Conservation (phyloP, 1,140 invertebrate genomes). For the Aphaenogaster floridana region DNA sequence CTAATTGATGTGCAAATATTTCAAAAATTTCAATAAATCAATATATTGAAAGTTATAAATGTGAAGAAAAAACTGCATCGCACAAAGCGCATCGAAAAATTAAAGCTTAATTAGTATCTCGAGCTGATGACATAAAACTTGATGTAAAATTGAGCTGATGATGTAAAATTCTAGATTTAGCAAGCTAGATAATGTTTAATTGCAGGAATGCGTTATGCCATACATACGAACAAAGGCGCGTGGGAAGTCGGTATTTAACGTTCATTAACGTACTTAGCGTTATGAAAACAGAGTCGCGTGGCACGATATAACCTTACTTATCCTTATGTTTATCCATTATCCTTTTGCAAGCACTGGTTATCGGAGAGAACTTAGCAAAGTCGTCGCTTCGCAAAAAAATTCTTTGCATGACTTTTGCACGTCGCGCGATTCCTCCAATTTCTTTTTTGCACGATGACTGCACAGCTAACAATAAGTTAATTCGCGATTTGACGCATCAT, state of each 20-base stretch:
- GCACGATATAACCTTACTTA: no score
- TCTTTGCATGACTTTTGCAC: neutral
- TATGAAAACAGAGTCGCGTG: constrained; percentile 23
- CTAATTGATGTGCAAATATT: neutral
- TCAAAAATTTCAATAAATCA: neutral
- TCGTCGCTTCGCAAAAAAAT: neutral
- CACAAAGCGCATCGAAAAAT: neutral
- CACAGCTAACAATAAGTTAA: neutral
- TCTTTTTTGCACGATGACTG: neutral
- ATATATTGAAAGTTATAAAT: constrained; percentile 9
- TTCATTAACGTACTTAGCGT: constrained; percentile 36
- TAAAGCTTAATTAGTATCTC: neutral
- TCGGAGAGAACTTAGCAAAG: neutral
- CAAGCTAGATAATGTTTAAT: constrained; percentile 28
- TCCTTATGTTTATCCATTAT: constrained; percentile 27
- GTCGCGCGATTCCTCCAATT: neutral
- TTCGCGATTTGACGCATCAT: neutral
- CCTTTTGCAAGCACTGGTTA: constrained; percentile 60
- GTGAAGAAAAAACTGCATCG: neutral
- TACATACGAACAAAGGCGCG: neutral
- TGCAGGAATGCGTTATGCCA: neutral
- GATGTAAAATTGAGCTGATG: neutral
- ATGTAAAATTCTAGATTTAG: neutral
- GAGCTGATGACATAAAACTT: neutral
- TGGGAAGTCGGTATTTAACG: constrained; percentile 21